Conservation (phyloP, 1,140 invertebrate genomes). For the Ceratosolen fusciceps region DNA sequence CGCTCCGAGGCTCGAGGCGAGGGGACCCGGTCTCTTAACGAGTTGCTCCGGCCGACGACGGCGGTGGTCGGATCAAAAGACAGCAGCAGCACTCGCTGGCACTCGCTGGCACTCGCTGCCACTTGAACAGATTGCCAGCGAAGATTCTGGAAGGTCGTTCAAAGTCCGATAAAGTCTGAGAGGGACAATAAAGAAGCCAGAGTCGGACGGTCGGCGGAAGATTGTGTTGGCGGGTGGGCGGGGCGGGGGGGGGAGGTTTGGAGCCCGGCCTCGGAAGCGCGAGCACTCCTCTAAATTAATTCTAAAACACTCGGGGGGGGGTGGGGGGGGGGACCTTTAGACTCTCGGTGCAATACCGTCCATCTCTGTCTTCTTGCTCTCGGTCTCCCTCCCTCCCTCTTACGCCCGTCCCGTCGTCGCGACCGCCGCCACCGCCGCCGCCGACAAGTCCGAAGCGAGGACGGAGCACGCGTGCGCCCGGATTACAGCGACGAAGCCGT, state of each 20-base stretch:
- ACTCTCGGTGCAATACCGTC: conserved; percentile 41
- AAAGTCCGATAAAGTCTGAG: neutral
- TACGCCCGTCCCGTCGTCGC: neutral
- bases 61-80: neutral
- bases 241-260: too few relatives aligned
- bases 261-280: too few relatives aligned
- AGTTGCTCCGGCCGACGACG: neutral
- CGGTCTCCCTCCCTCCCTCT: neutral
- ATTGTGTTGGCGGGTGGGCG: too few relatives aligned
- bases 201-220: too few relatives aligned
- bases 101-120: neutral
- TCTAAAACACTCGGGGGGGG: conserved; percentile 54
- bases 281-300: conserved; percentile 57
- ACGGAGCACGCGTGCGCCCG: too few relatives aligned
- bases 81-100: conserved; percentile 1
- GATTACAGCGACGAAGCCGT: too few relatives aligned
- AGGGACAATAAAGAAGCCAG: neutral
- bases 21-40: too few relatives aligned
- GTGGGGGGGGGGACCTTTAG: neutral
- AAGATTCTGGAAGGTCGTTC: neutral
- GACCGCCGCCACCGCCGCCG: too few relatives aligned
- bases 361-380: neutral
- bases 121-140: neutral
- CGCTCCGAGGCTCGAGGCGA: too few relatives aligned
- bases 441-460: too few relatives aligned